Evolutionary conservation across 2,888 invertebrate genomes (phyloP), one percentile per base, ranked within the genome.

Genomic region (Nemotelus pantherinus): DNA sequence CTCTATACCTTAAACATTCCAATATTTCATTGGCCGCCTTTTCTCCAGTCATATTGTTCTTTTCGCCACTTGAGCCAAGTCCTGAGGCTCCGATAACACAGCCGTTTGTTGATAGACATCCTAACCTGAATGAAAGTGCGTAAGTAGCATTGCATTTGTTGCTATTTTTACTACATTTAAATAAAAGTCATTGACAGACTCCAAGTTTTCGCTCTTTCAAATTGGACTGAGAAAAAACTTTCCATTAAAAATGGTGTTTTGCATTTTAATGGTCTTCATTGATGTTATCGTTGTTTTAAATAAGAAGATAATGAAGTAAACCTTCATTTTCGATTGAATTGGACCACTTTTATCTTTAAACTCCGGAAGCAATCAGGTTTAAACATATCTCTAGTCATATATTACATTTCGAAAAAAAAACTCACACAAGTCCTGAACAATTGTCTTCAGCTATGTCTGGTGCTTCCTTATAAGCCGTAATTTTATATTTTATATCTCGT

Each of bases 381-480:
- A 60, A 60, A 48, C 41, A n/a, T 64, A 6, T 64, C 2, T 7
- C 10, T 43, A 10, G 43, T 6, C 2, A 44, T 89, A 25, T 25
- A 25, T 25, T 1, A 25, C 25, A 25, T 25, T 25, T 25, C 25
- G 25, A 25, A 25, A 25, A 25, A n/a, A 25, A 25, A 25, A 25
- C 25, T 88, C 84, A 92, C 93, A 93, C 88, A 68, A 94, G 92
- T 2, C 94, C 94, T 67, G 90, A 90, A 78, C 93, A 93, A 85
- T 92, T 93, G 79, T 93, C 92, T 0, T 90, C 88, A 1, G 93
- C 92, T 76, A 89, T 85, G 9, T 88, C 86, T 0, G 85, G 84
- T n/a, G 89, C 87, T 83, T 95, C 95, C 83, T 93, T 93, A 80
- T 93, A 91, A 1, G 90, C 87, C 64, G 92, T 89, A 78, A 95